These are phyloP conservation scores for Drosophila elegans DNA, from an alignment of 1,140 invertebrate species.

Conservation along the genomic window DNA sequence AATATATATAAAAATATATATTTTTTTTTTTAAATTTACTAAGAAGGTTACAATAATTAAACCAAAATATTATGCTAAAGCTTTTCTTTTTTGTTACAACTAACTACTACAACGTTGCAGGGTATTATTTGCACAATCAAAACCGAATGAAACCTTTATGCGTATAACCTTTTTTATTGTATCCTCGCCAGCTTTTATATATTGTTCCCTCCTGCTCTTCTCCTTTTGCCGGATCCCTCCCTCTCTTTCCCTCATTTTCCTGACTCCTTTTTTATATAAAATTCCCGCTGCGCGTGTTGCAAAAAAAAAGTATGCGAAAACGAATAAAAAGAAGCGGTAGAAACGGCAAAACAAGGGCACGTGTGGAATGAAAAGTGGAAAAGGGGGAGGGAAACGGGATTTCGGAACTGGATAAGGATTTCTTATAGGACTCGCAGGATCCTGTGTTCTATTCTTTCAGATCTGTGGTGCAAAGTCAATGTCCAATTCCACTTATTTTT, in stretches of 20 bases:
- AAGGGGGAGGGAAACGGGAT: neutral
- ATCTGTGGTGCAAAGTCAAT: slow-evolving; percentile 67
- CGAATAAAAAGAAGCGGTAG: slow-evolving; percentile 23
- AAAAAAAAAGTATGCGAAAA: slow-evolving; percentile 47
- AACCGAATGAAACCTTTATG: neutral
- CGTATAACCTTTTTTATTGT: slow-evolving; percentile 43
- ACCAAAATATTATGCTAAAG: too few relatives aligned
- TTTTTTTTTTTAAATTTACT: too few relatives aligned
- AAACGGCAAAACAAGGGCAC: slow-evolving; percentile 73
- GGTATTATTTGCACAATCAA: neutral
- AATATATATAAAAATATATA: too few relatives aligned
- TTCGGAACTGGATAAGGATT: slow-evolving; percentile 23
- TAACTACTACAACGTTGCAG: neutral
- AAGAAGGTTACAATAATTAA: too few relatives aligned
- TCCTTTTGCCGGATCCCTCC: slow-evolving; percentile 8
- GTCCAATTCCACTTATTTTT: slow-evolving; percentile 52
- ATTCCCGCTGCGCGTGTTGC: slow-evolving; percentile 55
- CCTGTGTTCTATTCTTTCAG: slow-evolving; percentile 26
- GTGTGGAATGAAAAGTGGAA: slow-evolving; percentile 52
- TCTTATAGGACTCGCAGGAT: slow-evolving; percentile 60
- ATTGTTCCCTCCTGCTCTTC: slow-evolving; percentile 12
- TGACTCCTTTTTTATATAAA: slow-evolving; percentile 44
- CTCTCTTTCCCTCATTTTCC: slow-evolving; percentile 12
- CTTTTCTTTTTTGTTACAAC: too few relatives aligned
- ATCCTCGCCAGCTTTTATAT: slow-evolving; percentile 54